A percentile compares a stretch with the other conserved stretches of the same genome.
Conservation (phyloP, 2,888 invertebrate species). For the Trachelus iudaicus region DNA sequence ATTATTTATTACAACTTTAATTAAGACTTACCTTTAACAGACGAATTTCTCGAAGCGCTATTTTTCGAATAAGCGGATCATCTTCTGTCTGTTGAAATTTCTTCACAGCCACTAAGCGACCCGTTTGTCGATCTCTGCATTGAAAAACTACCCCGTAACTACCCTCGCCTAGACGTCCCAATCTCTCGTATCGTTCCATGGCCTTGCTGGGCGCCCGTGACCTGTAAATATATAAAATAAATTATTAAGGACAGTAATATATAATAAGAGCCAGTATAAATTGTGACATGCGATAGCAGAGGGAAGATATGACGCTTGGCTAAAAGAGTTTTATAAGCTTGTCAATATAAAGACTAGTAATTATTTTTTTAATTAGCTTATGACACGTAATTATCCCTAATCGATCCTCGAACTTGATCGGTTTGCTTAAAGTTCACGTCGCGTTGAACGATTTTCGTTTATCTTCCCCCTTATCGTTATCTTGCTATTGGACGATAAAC, state of each 20-base stretch:
- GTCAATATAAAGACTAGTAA: neutral
- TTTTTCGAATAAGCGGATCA: conserved; percentile 95
- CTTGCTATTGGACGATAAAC: neutral
- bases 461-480: neutral
- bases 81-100: conserved; percentile 98
- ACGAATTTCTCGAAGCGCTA: conserved; percentile 93
- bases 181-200: conserved; percentile 95
- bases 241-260: neutral
- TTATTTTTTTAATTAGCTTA: neutral
- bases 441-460: neutral
- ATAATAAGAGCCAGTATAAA: neutral
- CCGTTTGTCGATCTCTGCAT: conserved; percentile 93
- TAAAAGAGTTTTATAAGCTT: neutral
- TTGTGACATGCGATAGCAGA: neutral
- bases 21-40: conserved; percentile 82
- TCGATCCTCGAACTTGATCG: neutral
- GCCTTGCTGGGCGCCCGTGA: conserved; percentile 85
- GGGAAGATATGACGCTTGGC: neutral
- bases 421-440: neutral
- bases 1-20: neutral
- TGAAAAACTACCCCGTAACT: conserved; percentile 97
- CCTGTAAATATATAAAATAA: conserved; percentile 65
- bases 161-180: conserved; percentile 94
- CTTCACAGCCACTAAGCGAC: conserved; percentile 95
- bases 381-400: neutral